phyloP scores from a whole-genome alignment of 2,113 vertebrate genomes.

The Siniperca chuatsi region DNA sequence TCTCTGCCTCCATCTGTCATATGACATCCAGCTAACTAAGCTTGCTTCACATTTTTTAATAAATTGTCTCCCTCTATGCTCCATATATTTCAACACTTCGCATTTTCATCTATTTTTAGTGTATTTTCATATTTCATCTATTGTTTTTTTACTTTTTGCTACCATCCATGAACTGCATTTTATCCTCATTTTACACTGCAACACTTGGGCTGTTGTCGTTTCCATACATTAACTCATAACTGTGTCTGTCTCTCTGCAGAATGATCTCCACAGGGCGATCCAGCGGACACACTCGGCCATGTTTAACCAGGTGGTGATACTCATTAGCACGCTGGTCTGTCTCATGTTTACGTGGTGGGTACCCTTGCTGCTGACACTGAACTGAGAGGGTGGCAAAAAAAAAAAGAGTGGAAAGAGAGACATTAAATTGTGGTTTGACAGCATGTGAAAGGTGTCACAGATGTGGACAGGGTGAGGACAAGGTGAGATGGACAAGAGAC shows the following conservation, averaged over 20 bases:
- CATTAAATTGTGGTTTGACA: slow-evolving; percentile 11
- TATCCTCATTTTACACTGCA: slow-evolving; percentile 3
- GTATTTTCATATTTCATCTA: slow-evolving; percentile 4
- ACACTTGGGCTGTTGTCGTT: not conserved
- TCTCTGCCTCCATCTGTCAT: slow-evolving; percentile 4
- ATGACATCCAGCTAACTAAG: not conserved
- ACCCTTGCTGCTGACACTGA: slow-evolving; percentile 24
- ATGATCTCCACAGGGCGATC: slow-evolving; percentile 88
- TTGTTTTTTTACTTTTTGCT: not conserved
- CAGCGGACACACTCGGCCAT: slow-evolving; percentile 89
- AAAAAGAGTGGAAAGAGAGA: not conserved
- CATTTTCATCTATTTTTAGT: slow-evolving; percentile 17
- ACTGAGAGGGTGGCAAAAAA: not conserved
- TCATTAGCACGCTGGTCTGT: slow-evolving; percentile 88
- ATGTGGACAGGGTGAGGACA: not conserved
- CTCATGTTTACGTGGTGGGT: slow-evolving; percentile 90
- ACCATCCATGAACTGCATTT: not conserved
- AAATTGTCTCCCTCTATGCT: slow-evolving; percentile 1
- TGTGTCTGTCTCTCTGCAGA: slow-evolving; percentile 74
- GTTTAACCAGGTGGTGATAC: slow-evolving; percentile 91
- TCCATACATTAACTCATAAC: not conserved
- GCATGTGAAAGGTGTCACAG: slow-evolving; percentile 25
- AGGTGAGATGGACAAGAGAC: not conserved
- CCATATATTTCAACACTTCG: slow-evolving; percentile 2
- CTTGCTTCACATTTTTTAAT: slow-evolving; percentile 8